Percentiles rank a stretch among this genome's conserved stretches.
Evolutionary conservation across 2,797 vertebrate genomes (phyloP).

Genomic region (Malacoraja senta): DNA sequence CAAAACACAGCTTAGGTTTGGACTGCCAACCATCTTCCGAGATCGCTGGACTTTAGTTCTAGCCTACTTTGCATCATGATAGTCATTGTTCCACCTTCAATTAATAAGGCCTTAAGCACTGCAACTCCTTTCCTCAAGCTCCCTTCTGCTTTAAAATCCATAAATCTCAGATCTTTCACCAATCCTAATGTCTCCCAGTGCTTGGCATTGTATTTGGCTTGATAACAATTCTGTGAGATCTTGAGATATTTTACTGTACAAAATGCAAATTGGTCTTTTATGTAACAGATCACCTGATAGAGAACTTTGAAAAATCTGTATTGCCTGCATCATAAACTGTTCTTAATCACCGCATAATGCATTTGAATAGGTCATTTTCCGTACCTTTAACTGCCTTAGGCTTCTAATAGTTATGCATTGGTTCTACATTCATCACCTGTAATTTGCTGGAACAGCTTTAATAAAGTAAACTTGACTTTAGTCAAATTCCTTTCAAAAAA

Average conservation of each 20-base stretch:
- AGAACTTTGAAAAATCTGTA: neutral
- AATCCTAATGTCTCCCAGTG: neutral
- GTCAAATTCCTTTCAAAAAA: neutral
- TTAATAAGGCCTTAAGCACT: neutral
- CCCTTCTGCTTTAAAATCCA: neutral
- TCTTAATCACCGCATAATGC: neutral
- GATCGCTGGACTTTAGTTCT: neutral
- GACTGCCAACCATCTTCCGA: neutral
- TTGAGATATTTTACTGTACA: neutral
- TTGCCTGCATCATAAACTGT: neutral
- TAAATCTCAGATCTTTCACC: neutral
- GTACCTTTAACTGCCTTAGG: neutral
- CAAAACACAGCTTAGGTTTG: neutral
- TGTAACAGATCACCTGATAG: neutral
- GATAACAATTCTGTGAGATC: neutral
- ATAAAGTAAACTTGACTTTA: neutral
- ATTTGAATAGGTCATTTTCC: neutral
- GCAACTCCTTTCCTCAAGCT: neutral
- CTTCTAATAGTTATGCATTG: neutral
- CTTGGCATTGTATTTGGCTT: neutral
- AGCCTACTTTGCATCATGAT: neutral
- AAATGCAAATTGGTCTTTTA: neutral
- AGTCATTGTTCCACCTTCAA: neutral
- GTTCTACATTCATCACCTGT: neutral
- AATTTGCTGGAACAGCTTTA: neutral